phyloP scores from a whole-genome alignment of 2,888 invertebrate genomes.

The Aricia artaxerxes region DNA sequence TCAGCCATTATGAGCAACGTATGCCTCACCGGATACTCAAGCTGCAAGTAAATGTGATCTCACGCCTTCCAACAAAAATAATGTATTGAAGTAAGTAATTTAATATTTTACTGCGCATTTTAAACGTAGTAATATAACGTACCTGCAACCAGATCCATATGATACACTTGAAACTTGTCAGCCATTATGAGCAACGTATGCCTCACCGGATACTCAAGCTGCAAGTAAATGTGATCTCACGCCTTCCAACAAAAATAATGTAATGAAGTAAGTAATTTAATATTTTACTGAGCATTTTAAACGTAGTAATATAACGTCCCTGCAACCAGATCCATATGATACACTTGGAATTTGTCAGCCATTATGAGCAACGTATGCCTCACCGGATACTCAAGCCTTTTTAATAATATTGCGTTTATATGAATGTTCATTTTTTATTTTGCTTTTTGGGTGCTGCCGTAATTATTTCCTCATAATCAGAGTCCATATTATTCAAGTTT shows the following conservation, averaged over 20 bases:
- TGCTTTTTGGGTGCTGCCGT: slow-evolving; percentile 1
- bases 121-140: too few species aligned
- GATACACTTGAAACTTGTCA: not conserved
- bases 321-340: not conserved
- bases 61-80: too few species aligned
- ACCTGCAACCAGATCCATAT: not conserved
- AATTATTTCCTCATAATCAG: not conserved
- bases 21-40: slow-evolving; percentile 1
- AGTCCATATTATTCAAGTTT: too few species aligned
- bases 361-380: not conserved
- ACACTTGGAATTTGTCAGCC: not conserved
- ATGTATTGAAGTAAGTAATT: too few species aligned
- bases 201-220: not conserved
- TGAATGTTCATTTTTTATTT: not conserved
- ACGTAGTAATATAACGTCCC: too few species aligned
- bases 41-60: not conserved
- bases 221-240: too few species aligned
- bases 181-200: not conserved
- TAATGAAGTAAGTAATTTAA: too few species aligned
- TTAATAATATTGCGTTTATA: not conserved
- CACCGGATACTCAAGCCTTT: slow-evolving; percentile 1
- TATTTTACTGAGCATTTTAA: too few species aligned
- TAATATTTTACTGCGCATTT: too few species aligned
- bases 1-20: not conserved
- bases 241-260: too few species aligned